Evolutionary conservation across 2,113 vertebrate species (phyloP).

Genomic region (Tympanuchus pallidicinctus): DNA sequence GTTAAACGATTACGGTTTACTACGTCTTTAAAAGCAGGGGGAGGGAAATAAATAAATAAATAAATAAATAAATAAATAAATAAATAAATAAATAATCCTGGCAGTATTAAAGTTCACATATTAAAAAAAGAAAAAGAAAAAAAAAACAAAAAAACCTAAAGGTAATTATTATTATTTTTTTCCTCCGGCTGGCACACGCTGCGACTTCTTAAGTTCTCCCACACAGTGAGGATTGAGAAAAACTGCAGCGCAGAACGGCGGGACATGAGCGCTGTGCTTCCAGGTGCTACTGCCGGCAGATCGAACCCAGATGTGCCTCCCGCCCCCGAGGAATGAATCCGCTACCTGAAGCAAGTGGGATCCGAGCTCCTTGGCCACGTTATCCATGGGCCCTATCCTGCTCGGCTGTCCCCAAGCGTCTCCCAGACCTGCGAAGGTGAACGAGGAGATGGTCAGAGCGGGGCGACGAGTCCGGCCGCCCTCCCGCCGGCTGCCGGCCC

Average conservation of each 20-base stretch:
- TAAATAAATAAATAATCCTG: neutral
- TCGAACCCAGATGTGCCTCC: neutral
- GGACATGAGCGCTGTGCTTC: neutral
- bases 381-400: constrained; percentile 86
- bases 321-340: neutral
- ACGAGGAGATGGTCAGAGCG: neutral
- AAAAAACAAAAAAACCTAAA: neutral
- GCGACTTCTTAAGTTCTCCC: neutral
- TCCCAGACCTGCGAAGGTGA: constrained; percentile 83
- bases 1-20: neutral
- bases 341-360: constrained; percentile 92
- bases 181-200: neutral
- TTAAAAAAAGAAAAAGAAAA: neutral
- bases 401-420: constrained; percentile 89
- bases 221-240: neutral
- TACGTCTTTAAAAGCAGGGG: neutral
- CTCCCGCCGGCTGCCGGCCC: no score
- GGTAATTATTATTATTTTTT: neutral
- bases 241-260: neutral
- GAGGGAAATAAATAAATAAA: neutral
- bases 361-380: constrained; percentile 91
- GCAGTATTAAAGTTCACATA: neutral
- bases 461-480: neutral
- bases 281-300: neutral
- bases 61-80: no score